A percentile compares a stretch with the other conserved stretches of the same genome.
These are phyloP conservation scores for Altica lythri DNA, from an alignment of 2,888 invertebrate genomes.

Conservation along the genomic window DNA sequence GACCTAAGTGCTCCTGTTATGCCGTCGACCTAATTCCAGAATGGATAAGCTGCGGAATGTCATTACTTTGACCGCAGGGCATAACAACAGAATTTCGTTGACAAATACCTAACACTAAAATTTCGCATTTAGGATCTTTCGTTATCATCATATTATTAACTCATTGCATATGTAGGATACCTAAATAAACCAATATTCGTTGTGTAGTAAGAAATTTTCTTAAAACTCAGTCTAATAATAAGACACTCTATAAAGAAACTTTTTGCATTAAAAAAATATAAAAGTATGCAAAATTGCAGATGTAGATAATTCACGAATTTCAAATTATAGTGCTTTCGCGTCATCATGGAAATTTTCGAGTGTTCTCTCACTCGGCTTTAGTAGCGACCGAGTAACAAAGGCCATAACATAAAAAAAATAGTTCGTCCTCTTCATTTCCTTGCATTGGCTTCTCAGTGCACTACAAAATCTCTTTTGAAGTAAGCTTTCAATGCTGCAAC, in stretches of 20 bases:
- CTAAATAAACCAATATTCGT: too few relatives aligned
- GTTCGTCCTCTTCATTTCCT: conserved; percentile 30
- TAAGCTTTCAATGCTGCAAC: not conserved
- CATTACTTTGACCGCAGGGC: conserved; percentile 26
- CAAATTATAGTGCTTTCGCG: conserved; percentile 28
- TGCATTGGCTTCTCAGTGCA: conserved; percentile 18
- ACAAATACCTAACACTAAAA: too few relatives aligned
- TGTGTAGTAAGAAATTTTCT: too few relatives aligned
- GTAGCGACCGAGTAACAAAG: conserved; percentile 29
- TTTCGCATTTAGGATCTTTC: too few relatives aligned
- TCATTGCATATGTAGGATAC: too few relatives aligned
- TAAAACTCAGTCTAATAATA: too few relatives aligned
- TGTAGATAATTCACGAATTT: conserved; percentile 25
- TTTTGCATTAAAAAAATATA: too few relatives aligned
- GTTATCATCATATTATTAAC: too few relatives aligned
- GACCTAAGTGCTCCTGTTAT: conserved; percentile 35
- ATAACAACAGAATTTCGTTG: too few relatives aligned
- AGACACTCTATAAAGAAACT: too few relatives aligned
- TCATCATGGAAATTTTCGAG: conserved; percentile 33
- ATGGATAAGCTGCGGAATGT: conserved; percentile 33
- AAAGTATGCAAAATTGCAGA: conserved; percentile 21
- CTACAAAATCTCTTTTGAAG: conserved; percentile 14
- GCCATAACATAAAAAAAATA: conserved; percentile 22
- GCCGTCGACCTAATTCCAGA: conserved; percentile 33
- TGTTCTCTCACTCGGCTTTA: conserved; percentile 27